Conservation (phyloP, 92 coral and sea anemone genomes). For the Epizoanthus stellaris region DNA sequence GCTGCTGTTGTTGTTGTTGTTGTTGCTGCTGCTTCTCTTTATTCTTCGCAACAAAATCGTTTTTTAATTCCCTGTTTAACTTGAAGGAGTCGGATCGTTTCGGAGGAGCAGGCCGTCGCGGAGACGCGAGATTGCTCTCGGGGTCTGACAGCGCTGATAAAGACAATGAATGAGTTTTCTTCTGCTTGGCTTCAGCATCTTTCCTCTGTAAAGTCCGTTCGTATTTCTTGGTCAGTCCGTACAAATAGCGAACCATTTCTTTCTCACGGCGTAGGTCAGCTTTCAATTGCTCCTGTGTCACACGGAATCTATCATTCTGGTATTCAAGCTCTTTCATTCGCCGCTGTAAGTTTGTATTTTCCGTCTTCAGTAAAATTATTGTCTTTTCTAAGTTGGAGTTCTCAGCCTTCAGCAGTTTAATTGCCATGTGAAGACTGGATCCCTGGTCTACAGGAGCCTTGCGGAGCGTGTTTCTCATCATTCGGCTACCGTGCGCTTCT, state of each 20-base stretch:
- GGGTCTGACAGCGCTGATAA: slow-evolving; percentile 48
- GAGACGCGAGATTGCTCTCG: slow-evolving; percentile 30
- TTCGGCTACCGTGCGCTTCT: slow-evolving; percentile 26
- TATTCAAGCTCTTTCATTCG: slow-evolving; percentile 88
- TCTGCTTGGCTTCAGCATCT: slow-evolving; percentile 82
- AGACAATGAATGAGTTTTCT: slow-evolving; percentile 29
- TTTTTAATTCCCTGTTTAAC: slow-evolving; percentile 63
- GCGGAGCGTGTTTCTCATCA: slow-evolving; percentile 72
- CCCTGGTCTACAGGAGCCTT: slow-evolving; percentile 86
- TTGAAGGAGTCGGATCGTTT: slow-evolving; percentile 91
- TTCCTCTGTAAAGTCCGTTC: slow-evolving; percentile 91
- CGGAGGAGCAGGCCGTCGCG: slow-evolving; percentile 85
- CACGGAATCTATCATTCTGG: slow-evolving; percentile 86
- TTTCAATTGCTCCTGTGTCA: slow-evolving; percentile 88
- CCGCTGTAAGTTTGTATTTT: slow-evolving; percentile 81
- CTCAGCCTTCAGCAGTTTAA: slow-evolving; percentile 89
- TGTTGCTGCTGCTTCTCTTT: slow-evolving; percentile 49
- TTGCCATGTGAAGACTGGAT: slow-evolving; percentile 88
- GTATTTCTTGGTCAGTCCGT: slow-evolving; percentile 84
- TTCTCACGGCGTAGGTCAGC: slow-evolving; percentile 82
- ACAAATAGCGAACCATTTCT: slow-evolving; percentile 87
- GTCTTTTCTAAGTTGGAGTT: slow-evolving; percentile 90
- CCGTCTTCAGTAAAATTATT: slow-evolving; percentile 83
- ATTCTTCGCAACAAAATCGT: slow-evolving; percentile 59
- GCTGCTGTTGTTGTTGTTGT: slow-evolving; percentile 13